phyloP scores from a whole-genome alignment of 2,797 vertebrate genomes.

The Distichodus sexfasciatus region DNA sequence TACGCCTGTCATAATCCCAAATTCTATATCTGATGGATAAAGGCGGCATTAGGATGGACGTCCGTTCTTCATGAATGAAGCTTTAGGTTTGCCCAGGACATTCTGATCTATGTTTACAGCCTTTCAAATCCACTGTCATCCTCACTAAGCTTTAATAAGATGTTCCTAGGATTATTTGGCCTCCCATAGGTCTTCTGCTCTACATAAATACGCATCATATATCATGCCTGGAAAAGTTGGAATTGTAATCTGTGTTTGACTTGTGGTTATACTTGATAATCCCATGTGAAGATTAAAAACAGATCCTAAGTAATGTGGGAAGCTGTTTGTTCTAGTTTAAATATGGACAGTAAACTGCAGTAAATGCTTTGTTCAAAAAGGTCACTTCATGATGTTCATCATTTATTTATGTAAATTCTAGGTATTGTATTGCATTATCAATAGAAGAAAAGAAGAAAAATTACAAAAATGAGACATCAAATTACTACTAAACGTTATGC shows the following conservation, averaged over 20 bases:
- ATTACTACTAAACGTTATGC: too few relatives aligned
- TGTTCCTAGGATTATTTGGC: conserved; percentile 41
- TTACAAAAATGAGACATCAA: too few relatives aligned
- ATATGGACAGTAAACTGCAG: background rate
- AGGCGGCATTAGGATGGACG: background rate
- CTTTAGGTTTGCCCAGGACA: conserved; percentile 20
- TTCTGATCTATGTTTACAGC: conserved; percentile 34
- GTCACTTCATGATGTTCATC: background rate
- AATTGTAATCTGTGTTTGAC: background rate
- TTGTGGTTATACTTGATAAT: background rate
- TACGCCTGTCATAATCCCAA: conserved; percentile 29
- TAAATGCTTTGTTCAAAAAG: background rate
- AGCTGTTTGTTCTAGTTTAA: background rate
- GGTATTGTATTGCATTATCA: too few relatives aligned
- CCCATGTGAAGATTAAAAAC: background rate
- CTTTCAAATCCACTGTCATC: conserved; percentile 44
- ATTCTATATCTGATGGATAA: conserved; percentile 6
- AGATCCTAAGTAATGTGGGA: background rate
- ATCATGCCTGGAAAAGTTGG: background rate
- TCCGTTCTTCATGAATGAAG: conserved; percentile 7
- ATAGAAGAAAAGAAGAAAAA: too few relatives aligned
- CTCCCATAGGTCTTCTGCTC: background rate
- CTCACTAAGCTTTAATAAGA: conserved; percentile 37
- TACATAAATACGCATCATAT: background rate
- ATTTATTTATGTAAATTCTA: too few relatives aligned